phyloP scores from a whole-genome alignment of 2,888 invertebrate genomes.

The Diplolepis rosae region DNA sequence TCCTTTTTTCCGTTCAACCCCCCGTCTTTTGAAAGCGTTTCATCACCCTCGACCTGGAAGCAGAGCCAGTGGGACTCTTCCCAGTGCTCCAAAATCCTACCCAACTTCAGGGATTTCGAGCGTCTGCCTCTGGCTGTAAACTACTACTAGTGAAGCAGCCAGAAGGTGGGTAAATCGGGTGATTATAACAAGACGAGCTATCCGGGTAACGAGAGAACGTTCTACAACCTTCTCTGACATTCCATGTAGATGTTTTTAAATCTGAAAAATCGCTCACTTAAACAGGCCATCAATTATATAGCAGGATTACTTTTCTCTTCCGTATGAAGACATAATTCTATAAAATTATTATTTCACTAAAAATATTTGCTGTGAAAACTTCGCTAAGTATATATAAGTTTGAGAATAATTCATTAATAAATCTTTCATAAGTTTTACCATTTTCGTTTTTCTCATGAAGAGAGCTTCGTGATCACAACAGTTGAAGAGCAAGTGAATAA shows the following conservation, averaged over 20 bases:
- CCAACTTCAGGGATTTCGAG: not conserved
- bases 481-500: too few relatives aligned
- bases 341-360: too few relatives aligned
- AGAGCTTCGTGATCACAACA: too few relatives aligned
- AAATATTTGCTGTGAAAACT: too few relatives aligned
- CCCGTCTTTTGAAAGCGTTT: constrained; percentile 69
- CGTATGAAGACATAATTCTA: too few relatives aligned
- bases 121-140: constrained; percentile 8
- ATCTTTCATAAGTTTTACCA: too few relatives aligned
- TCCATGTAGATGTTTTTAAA: not conserved
- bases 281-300: not conserved
- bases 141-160: not conserved
- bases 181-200: constrained; percentile 20
- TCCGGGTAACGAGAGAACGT: not conserved
- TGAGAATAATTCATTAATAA: too few relatives aligned
- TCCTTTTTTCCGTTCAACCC: constrained; percentile 62
- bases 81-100: not conserved
- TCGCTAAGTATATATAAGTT: too few relatives aligned
- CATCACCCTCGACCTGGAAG: constrained; percentile 55
- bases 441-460: too few relatives aligned
- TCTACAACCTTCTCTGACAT: not conserved
- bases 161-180: constrained; percentile 20
- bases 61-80: constrained; percentile 31
- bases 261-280: constrained; percentile 18
- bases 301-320: not conserved